Base-by-base conservation (phyloP, 1,140 invertebrate species). In the Oreohelix idahoensis region DNA sequence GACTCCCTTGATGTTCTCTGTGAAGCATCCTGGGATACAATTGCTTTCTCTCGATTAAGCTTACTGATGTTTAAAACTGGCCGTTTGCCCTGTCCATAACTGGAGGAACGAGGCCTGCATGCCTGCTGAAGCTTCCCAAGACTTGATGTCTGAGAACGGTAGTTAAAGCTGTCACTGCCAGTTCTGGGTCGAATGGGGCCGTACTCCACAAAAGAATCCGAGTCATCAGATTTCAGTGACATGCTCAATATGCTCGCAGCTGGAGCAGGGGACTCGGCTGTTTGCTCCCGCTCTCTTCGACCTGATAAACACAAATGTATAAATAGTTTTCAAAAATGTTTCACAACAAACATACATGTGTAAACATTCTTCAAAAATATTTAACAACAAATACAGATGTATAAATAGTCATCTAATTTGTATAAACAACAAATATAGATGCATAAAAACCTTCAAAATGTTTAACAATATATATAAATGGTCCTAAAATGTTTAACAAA, bases 141-240 rank as follows among this genome's bases (percentile, higher is more conserved):
- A 83, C 90, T 91, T 51, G 90, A 89, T 11, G 91, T 86, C 0
- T 90, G 85, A 0, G 88, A 89, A 15, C 89, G 84, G 83, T 85
- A 88, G 58, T 89, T 87, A 77, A 89, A 90, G 85, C 90, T 92
- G 79, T 92, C 90, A 85, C 90, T 91, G 35, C 90, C 87, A 13
- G 91, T 92, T n/a, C 91, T 76, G 1, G 90, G 90, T 15, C 90
- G 86, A 63, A 88, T 86, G 81, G 88, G 89, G 36, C 90, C 88
- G 81, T 91, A 84, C 79, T 92, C 90, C 84, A 90, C 87, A 82
- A 92, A 91, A 15, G 89, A 89, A 66, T 91, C 90, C 23, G 87
- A 87, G 76, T 92, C 91, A 76, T 89, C 90, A 13, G 88, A 90
- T 78, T 87, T 87, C 11, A 90, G 51, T 1, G 90, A 91, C 58